Evolutionary conservation across 2,797 vertebrate species (phyloP), one percentile per base, ranked within the genome.

Genomic region (Zonotrichia albicollis): DNA sequence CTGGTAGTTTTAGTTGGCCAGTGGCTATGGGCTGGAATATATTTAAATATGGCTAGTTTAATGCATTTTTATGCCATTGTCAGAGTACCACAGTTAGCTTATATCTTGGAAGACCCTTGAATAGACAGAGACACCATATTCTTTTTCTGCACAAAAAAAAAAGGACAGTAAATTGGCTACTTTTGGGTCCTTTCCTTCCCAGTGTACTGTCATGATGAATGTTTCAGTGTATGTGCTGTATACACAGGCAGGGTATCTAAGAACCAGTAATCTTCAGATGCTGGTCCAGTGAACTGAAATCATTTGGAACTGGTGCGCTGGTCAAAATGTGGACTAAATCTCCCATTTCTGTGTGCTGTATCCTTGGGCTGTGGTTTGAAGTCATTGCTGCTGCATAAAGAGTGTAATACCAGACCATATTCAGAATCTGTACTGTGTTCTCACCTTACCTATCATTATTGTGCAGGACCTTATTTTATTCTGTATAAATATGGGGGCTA

Each of bases 111-210:
- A 83, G 38, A 71, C 29, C 11, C 23, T 30, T 42, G 18, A 65
- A 42, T 16, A 72, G 60, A 11, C 3, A 45, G 25, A 40, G 83
- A 38, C 32, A 14, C 0, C 0, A 3, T 11, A 6, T 79, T 89
- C 13, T 12, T 85, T 67, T 77, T 84, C 21, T 78, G 25, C 54
- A 18, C 26, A 21, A 32, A 79, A n/a, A 75, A 34, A 58, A 29
- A 42, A 42, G 6, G 13, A n/a, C 23, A 57, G 11, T 6, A 4
- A 67, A 7, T 50, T 67, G 18, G 18, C 27, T 75, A 22, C 16
- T 43, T 84, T 42, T 79, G 46, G 64, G 10, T 80, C 11, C 45
- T 32, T 75, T 71, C 40, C 25, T 86, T 88, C 40, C 19, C 46
- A 57, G 15, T 27, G 13, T 60, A 30, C 20, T 43, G 68, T 80